Evolutionary conservation across 2,113 vertebrate species (phyloP).

Genomic region (Vidua macroura): DNA sequence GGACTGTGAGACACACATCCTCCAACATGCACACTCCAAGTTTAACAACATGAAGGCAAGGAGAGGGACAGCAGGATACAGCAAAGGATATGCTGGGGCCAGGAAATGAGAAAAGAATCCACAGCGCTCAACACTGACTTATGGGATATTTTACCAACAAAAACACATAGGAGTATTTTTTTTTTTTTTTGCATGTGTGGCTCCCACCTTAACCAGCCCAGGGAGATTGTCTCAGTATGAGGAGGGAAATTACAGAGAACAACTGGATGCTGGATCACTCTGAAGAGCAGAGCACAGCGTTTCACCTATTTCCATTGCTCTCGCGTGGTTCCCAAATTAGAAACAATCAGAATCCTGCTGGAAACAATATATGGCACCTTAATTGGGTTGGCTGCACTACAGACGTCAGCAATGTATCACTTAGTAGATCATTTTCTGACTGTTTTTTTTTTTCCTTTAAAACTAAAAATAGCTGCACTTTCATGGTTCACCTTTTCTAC

Average conservation of each 20-base stretch:
- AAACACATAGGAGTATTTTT: background rate
- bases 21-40: background rate
- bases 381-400: slow-evolving; percentile 51
- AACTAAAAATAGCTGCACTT: slow-evolving; percentile 47
- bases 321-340: slow-evolving; percentile 52
- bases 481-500: slow-evolving; percentile 48
- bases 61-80: background rate
- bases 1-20: background rate
- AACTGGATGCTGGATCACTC: background rate
- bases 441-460: background rate
- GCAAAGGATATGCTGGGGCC: background rate
- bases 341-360: slow-evolving; percentile 40
- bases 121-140: background rate
- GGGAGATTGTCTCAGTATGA: background rate
- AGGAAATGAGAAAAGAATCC: background rate
- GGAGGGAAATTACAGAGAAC: background rate
- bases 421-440: slow-evolving; percentile 26
- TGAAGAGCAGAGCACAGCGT: background rate
- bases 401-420: slow-evolving; percentile 33
- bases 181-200: background rate
- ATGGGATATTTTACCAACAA: background rate
- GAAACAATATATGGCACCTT: slow-evolving; percentile 53
- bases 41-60: background rate
- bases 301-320: slow-evolving; percentile 28
- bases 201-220: background rate